Percentiles rank a stretch among this genome's conserved stretches.
Conservation (phyloP, 2,113 vertebrate species). For the Xenus cinereus region DNA sequence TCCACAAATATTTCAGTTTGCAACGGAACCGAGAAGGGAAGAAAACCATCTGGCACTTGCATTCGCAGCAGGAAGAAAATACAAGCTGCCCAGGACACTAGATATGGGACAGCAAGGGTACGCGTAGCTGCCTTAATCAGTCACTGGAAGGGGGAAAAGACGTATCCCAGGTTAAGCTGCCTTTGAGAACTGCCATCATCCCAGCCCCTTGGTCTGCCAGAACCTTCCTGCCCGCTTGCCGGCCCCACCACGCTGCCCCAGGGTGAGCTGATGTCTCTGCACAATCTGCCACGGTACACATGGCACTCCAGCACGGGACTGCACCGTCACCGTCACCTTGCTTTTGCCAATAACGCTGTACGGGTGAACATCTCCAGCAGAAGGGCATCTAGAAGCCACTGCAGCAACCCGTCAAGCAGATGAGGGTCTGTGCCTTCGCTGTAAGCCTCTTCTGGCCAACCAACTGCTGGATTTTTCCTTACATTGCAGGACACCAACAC, state of each 20-base stretch:
- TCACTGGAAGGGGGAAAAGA: neutral
- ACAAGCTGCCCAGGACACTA: neutral
- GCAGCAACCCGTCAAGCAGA: neutral
- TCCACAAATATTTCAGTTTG: neutral
- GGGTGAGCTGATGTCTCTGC: neutral
- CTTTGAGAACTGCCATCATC: neutral
- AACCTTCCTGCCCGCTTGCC: accelerated
- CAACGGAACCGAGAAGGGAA: neutral
- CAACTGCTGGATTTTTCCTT: neutral
- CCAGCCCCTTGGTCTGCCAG: neutral
- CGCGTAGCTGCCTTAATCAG: neutral
- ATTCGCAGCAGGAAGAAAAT: neutral
- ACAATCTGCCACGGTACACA: neutral
- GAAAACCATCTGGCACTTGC: neutral
- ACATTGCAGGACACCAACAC: neutral
- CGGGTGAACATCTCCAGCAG: neutral
- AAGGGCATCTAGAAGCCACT: neutral
- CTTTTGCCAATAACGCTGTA: neutral
- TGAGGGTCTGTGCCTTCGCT: neutral
- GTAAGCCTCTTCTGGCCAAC: neutral
- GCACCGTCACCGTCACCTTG: neutral
- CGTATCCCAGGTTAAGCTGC: neutral
- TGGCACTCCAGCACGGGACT: neutral
- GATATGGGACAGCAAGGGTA: neutral
- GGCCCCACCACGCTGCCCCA: accelerated